phyloP scores from a whole-genome alignment of 2,797 vertebrate species.

The Prionace glauca region DNA sequence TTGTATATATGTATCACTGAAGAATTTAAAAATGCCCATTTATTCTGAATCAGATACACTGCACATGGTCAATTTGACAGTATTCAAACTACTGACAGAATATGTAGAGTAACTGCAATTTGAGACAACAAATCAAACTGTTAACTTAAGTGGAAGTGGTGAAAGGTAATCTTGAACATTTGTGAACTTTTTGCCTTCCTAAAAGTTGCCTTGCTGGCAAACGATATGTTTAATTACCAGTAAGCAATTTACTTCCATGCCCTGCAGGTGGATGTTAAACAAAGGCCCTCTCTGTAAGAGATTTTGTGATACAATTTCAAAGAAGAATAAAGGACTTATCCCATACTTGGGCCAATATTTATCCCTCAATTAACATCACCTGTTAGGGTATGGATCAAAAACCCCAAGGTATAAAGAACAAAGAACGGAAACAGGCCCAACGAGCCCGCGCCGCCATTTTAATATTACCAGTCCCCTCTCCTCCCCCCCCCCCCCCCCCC shows the following conservation, averaged over 20 bases:
- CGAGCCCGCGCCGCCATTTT: too few species aligned
- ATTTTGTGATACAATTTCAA: neutral
- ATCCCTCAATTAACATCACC: neutral
- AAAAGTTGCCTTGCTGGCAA: neutral
- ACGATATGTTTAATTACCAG: neutral
- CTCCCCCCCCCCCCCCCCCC: too few species aligned
- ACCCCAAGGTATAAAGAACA: too few species aligned
- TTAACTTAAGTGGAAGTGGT: neutral
- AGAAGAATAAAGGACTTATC: neutral
- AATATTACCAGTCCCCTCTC: too few species aligned
- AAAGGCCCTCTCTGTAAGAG: neutral
- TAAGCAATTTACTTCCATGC: neutral
- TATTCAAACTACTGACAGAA: neutral
- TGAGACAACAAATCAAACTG: neutral
- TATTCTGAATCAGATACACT: neutral
- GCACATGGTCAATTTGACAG: neutral
- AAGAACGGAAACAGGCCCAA: too few species aligned
- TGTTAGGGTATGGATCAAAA: too few species aligned
- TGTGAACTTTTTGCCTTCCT: neutral
- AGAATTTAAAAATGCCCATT: neutral
- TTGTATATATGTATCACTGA: neutral
- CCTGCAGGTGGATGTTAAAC: too few species aligned
- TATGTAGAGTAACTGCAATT: too few species aligned
- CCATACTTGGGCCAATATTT: neutral
- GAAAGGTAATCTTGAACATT: neutral